phyloP scores from a whole-genome alignment of 1,140 invertebrate genomes.

The Capitella teleta region DNA sequence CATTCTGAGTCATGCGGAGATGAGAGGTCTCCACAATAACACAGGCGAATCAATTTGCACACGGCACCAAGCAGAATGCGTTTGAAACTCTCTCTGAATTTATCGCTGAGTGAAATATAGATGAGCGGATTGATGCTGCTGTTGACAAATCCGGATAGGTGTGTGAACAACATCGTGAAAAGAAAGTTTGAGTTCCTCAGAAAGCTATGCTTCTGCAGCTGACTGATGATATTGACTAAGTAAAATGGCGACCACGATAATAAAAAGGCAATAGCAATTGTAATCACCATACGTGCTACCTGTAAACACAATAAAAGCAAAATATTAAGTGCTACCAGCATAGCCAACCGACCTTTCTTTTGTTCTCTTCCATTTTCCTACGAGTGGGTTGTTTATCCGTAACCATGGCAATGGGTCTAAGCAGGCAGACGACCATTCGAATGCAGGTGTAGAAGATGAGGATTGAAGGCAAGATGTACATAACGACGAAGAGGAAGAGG shows the following conservation, averaged over 20 bases:
- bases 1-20: too few species aligned
- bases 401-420: conserved; percentile 21
- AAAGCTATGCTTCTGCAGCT: too few species aligned
- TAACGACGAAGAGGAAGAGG: conserved; percentile 40
- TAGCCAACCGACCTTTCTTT: conserved; percentile 21
- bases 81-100: too few species aligned
- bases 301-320: conserved; percentile 2
- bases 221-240: conserved; percentile 39
- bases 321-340: not conserved
- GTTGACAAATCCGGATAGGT: too few species aligned
- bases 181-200: too few species aligned
- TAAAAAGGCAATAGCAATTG: conserved; percentile 26
- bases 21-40: too few species aligned
- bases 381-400: conserved; percentile 16
- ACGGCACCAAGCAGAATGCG: too few species aligned
- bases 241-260: conserved; percentile 45
- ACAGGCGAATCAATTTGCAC: too few species aligned
- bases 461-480: conserved; percentile 41
- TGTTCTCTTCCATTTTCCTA: conserved; percentile 25
- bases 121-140: too few species aligned
- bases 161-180: too few species aligned
- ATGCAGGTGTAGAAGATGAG: conserved; percentile 42
- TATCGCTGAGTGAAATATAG: too few species aligned
- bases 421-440: conserved; percentile 38
- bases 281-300: not conserved